Evolutionary conservation across 2,797 vertebrate genomes (phyloP).

Genomic region (Cynopterus sphinx): DNA sequence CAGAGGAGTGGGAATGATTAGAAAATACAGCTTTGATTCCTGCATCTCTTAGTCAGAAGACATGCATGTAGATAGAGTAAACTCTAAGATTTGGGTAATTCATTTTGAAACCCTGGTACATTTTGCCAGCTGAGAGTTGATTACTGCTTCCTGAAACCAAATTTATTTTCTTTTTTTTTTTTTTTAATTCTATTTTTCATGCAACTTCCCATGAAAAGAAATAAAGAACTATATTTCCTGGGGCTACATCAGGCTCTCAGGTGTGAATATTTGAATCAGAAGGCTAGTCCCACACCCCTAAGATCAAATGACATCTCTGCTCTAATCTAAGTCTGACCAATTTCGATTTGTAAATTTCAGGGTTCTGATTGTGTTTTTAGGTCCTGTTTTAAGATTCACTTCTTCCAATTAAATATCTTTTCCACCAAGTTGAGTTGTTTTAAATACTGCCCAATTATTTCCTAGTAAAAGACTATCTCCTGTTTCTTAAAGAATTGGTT

Average conservation of each 20-base stretch:
- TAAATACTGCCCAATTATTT: slow-evolving; percentile 58
- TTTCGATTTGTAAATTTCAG: not conserved
- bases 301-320: not conserved
- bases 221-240: not conserved
- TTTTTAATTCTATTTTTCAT: slow-evolving; percentile 45
- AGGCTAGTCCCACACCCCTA: not conserved
- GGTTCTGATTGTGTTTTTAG: not conserved
- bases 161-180: slow-evolving; percentile 5
- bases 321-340: not conserved
- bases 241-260: not conserved
- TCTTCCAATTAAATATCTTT: not conserved
- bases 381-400: not conserved
- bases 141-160: slow-evolving; percentile 24
- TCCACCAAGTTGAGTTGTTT: slow-evolving; percentile 48
- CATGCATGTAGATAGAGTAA: not conserved
- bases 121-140: not conserved
- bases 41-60: not conserved
- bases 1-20: not conserved
- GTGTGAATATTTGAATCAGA: not conserved
- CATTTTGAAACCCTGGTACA: slow-evolving; percentile 42
- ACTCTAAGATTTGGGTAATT: not conserved
- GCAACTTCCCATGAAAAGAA: slow-evolving; percentile 28
- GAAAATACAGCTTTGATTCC: not conserved
- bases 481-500: slow-evolving; percentile 29
- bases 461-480: slow-evolving; percentile 65